These are phyloP conservation scores for Xyliphius kryptos DNA, from an alignment of 2,113 vertebrate species.

Conservation along the genomic window DNA sequence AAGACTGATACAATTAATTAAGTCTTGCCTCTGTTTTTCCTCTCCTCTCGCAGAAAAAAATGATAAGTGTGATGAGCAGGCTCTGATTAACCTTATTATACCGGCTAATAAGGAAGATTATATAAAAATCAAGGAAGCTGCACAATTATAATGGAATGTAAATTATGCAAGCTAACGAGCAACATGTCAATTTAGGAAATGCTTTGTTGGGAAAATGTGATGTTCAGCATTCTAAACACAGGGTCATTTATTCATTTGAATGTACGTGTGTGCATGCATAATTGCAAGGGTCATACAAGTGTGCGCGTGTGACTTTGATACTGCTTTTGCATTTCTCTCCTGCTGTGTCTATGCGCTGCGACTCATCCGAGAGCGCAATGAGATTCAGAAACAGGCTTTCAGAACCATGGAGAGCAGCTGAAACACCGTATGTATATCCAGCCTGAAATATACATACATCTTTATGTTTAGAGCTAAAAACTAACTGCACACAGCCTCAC, in stretches of 20 bases:
- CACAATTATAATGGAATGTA: constrained; percentile 71
- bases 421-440: too few species aligned
- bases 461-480: too few species aligned
- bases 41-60: constrained; percentile 74
- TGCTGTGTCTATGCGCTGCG: too few species aligned
- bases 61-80: constrained; percentile 81
- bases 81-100: constrained; percentile 83
- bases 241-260: constrained; percentile 37
- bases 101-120: constrained; percentile 87
- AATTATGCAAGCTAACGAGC: constrained; percentile 64
- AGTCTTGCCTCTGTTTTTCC: constrained; percentile 66
- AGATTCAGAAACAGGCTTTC: too few species aligned
- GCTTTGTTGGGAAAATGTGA: constrained; percentile 63
- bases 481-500: too few species aligned
- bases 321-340: too few species aligned
- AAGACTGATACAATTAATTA: constrained; percentile 90
- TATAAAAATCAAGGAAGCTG: constrained; percentile 83
- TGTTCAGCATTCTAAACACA: constrained; percentile 58
- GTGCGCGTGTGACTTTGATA: too few species aligned
- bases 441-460: too few species aligned
- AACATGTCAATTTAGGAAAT: constrained; percentile 60
- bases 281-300: too few species aligned
- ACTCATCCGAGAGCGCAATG: too few species aligned
- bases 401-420: too few species aligned
- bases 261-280: constrained; percentile 35